A percentile compares a stretch with the other conserved stretches of the same genome.
phyloP scores from a whole-genome alignment of 2,797 vertebrate species.

The Argya squamiceps region DNA sequence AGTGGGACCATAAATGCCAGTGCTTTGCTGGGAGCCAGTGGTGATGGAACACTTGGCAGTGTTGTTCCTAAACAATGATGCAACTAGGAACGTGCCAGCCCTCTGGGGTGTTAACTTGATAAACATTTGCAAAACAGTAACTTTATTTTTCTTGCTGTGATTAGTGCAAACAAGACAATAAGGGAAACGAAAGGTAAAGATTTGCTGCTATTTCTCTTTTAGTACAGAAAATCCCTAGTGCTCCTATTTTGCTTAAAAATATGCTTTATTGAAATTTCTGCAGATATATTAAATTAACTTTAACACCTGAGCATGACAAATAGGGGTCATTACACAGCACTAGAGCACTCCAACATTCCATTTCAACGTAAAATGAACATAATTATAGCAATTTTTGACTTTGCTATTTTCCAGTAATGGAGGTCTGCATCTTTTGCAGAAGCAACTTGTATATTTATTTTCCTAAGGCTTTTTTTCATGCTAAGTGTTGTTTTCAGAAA shows the following conservation, averaged over 20 bases:
- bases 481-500: background rate
- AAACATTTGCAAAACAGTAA: slow-evolving; percentile 41
- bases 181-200: background rate
- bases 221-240: background rate
- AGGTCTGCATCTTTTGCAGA: slow-evolving; percentile 1
- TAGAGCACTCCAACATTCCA: slow-evolving; percentile 26
- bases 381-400: slow-evolving; percentile 68
- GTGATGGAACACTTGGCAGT: slow-evolving; percentile 28
- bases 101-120: background rate
- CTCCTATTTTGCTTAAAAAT: background rate
- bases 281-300: slow-evolving; percentile 29
- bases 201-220: slow-evolving; percentile 5
- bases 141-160: slow-evolving; percentile 25
- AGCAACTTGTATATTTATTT: slow-evolving; percentile 5
- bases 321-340: slow-evolving; percentile 48
- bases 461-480: background rate
- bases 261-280: background rate
- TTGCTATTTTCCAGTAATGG: slow-evolving; percentile 29
- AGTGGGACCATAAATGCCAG: slow-evolving; percentile 6
- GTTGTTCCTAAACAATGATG: slow-evolving; percentile 63
- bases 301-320: slow-evolving; percentile 64
- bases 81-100: background rate
- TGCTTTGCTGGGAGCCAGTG: background rate
- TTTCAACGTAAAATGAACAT: slow-evolving; percentile 48
- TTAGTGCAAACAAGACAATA: slow-evolving; percentile 40